Conservation (phyloP, 2,113 vertebrate genomes). For the Eleginops maclovinus region DNA sequence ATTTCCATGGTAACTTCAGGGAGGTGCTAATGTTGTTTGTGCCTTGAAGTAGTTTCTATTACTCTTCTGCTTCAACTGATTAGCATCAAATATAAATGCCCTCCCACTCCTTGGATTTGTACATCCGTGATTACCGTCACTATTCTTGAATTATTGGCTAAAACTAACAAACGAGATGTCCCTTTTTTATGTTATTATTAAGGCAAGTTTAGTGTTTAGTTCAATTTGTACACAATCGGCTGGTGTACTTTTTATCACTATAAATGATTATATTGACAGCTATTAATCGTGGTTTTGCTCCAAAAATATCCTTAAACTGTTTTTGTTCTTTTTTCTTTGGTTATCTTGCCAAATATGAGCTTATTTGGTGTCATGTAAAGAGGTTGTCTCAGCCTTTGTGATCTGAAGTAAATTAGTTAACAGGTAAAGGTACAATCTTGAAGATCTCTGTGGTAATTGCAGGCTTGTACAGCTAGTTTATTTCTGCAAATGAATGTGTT, state of each 20-base stretch:
- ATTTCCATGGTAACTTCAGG: slow-evolving; percentile 20
- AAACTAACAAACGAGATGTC: not conserved
- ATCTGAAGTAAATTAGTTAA: not conserved
- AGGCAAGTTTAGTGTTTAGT: no score
- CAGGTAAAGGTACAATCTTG: no score
- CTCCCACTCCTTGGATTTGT: not conserved
- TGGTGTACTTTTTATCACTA: no score
- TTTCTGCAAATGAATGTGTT: no score
- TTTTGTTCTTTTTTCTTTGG: not conserved
- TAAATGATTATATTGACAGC: no score
- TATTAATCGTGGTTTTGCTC: no score
- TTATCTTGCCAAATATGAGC: not conserved
- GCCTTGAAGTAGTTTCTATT: slow-evolving; percentile 39
- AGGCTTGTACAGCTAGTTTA: no score
- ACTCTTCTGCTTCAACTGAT: slow-evolving; percentile 32
- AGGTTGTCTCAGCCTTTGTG: not conserved
- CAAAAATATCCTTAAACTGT: no score
- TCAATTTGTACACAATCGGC: no score
- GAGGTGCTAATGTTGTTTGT: slow-evolving; percentile 9
- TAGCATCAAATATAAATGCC: slow-evolving; percentile 2
- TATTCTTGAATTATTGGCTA: not conserved
- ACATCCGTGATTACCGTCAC: slow-evolving; percentile 2
- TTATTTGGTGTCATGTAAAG: not conserved
- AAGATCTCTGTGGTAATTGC: no score
- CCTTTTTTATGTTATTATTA: not conserved